Base-by-base conservation (phyloP, 2,113 vertebrate genomes). In the Rhynchomys soricoides region DNA sequence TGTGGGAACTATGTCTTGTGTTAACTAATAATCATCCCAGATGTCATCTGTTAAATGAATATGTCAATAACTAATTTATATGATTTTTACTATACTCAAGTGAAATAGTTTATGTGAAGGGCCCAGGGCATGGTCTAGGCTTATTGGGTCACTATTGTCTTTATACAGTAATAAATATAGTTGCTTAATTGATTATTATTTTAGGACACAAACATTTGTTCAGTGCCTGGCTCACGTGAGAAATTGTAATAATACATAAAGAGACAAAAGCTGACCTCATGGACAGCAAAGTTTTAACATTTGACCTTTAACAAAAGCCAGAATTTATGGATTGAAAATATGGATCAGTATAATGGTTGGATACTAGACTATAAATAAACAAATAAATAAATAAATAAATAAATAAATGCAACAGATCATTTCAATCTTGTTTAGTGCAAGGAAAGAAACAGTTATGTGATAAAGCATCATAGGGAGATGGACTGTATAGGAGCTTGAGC, bases 1-100 rank as follows among this genome's bases (percentile, higher is more conserved):
- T 11, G 7, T 50, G 62, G 21, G 62, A 79, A 73, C 34, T 70
- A 5, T 79, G 31, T 79, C 8, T 40, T 78, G 9, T 68, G 5
- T 82, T 91, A 62, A 8, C 59, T 96, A 59, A 17, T 87, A 89
- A 82, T 57, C 9, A 21, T 40, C 55, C 83, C 59, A 96, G 86
- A 22, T 8, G 37, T 40, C 11, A 40, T 55, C 45, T 82, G 17
- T 55, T 92, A 93, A 89, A 59, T 71, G 11, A 89, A 4, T 52
- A 21, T 16, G 90, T 34, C 73, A 93, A 62, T 85, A 83, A 10
- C n/a, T 86, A 34, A 52, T 57, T 87, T 43, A 26, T 78, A 12
- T 59, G 50, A 5, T 55, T 92, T 78, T 50, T 4, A 57, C 81
- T 45, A 92, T 57, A 87, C 79, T 86, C 68, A 82, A 94, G 77